Evolutionary conservation across 2,888 invertebrate species (phyloP).

Genomic region (Pseudococcus viburni): DNA sequence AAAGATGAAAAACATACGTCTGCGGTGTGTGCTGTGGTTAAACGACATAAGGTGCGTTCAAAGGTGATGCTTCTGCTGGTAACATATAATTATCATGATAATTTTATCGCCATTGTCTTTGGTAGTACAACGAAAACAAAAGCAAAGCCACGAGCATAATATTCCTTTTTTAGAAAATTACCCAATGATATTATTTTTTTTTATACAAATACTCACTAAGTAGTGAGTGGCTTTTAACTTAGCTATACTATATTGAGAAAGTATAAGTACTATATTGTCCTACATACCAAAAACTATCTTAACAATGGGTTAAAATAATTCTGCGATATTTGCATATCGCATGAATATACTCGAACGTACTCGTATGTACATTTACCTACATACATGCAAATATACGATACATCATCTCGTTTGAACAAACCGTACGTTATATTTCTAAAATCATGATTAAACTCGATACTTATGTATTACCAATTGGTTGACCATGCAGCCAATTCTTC

Average conservation of each 20-base stretch:
- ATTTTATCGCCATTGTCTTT: constrained; percentile 10
- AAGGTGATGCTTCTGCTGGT: neutral
- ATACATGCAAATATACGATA: neutral
- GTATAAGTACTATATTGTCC: constrained; percentile 17
- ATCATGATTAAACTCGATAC: neutral
- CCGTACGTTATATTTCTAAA: constrained; percentile 1
- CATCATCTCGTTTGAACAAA: neutral
- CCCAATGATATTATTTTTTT: constrained; percentile 21
- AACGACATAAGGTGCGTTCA: neutral
- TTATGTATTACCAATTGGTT: neutral
- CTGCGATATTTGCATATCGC: constrained; percentile 6
- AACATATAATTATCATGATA: constrained; percentile 17
- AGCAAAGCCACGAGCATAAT: neutral
- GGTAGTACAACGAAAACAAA: neutral
- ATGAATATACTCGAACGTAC: neutral
- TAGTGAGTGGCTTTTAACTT: neutral
- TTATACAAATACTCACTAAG: constrained; percentile 6
- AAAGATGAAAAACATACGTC: neutral
- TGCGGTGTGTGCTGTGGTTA: neutral
- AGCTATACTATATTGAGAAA: constrained; percentile 4
- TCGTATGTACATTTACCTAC: too few relatives aligned
- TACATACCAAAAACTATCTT: constrained; percentile 22
- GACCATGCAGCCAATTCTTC: neutral
- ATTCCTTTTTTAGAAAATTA: constrained; percentile 12
- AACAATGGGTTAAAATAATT: neutral